Evolutionary conservation across 1,140 invertebrate genomes (phyloP).

Genomic region (Belonocnema kinseyi): DNA sequence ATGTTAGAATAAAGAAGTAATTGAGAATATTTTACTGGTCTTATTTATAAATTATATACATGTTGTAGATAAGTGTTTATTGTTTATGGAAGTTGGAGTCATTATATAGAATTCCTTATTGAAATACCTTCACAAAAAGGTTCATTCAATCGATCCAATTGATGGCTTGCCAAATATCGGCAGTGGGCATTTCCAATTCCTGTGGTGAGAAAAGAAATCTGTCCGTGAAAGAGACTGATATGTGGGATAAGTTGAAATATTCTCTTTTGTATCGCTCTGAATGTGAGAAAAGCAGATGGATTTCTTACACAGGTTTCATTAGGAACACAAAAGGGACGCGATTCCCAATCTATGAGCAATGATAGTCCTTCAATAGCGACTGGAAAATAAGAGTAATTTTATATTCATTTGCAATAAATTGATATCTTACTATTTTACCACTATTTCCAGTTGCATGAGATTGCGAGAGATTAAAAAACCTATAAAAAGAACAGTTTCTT

Average conservation of each 20-base stretch:
- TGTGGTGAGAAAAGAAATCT: constrained; percentile 59
- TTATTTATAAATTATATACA: no score
- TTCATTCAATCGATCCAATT: constrained; percentile 52
- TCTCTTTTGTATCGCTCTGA: constrained; percentile 63
- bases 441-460: no score
- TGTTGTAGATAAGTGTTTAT: no score
- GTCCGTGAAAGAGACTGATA: constrained; percentile 69
- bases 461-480: no score
- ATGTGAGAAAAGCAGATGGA: constrained; percentile 35
- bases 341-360: background rate
- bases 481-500: no score
- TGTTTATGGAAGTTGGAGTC: no score
- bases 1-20: constrained; percentile 32
- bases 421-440: no score
- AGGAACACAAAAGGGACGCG: constrained; percentile 44
- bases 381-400: constrained; percentile 49
- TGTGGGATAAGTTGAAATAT: constrained; percentile 68
- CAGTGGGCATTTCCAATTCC: constrained; percentile 66
- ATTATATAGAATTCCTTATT: constrained; percentile 35
- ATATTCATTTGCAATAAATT: constrained; percentile 22
- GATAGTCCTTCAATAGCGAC: constrained; percentile 57
- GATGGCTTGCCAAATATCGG: constrained; percentile 59
- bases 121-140: constrained; percentile 58
- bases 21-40: constrained; percentile 11
- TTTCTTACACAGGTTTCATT: constrained; percentile 32